Base-by-base conservation (phyloP, 2,888 invertebrate genomes). In the Adineta ricciae region DNA sequence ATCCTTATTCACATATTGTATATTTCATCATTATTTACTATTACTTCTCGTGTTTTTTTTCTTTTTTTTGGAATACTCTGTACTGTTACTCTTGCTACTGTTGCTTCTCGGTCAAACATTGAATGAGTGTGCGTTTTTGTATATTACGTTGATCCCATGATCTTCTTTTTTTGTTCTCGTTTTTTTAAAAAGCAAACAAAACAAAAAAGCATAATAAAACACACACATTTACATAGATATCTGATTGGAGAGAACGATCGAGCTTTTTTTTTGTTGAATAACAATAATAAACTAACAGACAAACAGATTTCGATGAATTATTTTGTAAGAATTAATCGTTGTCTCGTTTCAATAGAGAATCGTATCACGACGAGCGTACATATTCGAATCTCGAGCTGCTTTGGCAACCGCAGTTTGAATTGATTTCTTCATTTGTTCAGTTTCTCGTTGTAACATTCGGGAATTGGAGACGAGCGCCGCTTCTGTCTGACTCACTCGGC, bases 51-150 rank as follows among this genome's bases (percentile, higher is more conserved):
- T 46, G 46, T 46, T 46, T 27, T 27, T 11, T 64, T 36, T 32
- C 27, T 64, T 64, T 64, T 64, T 32, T 64, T 64, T 64, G 46
- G 32, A 64, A 64, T 64, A 64, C 32, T 64, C 64, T 64, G 64
- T 64, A 16, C 32, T 50, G 49, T 49, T 64, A 32, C 64, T 64
- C 27, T 32, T 64, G 32, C 11, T 64, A 32, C 32, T 64, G 64
- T 64, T 64, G 32, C 64, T 19, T 64, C 64, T 64, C 64, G 64
- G 64, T 64, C 64, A 36, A 64, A 16, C 32, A 27, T 64, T 64
- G 64, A 64, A 64, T 64, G 64, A 64, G 64, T 64, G 64, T 64
- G 32, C 32, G 32, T 64, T 64, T 64, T 64, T 64, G 64, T 64
- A 64, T 64, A 64, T 64, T 64, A 64, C 64, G 32, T 64, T 27